These are phyloP conservation scores for Prietella phreatophila DNA, from an alignment of 2,113 vertebrate genomes.

Conservation along the genomic window DNA sequence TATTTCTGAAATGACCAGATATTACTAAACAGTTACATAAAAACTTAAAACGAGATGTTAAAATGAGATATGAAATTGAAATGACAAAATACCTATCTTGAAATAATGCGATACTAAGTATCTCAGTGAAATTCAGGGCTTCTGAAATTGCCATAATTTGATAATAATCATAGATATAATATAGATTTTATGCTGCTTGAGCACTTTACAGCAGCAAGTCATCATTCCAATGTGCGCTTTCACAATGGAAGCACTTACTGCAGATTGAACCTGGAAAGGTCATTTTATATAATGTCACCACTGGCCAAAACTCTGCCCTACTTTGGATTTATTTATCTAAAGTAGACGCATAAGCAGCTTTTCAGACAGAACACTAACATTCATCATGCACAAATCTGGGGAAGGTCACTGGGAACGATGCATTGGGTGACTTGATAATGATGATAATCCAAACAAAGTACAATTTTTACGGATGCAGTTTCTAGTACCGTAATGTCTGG, in stretches of 20 bases:
- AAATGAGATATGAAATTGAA: neutral
- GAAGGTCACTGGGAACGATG: constrained; percentile 24
- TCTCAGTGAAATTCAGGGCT: neutral
- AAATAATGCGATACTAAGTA: neutral
- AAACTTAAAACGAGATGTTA: too few relatives aligned
- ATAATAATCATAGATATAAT: neutral
- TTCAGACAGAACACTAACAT: constrained; percentile 35
- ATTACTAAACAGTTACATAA: neutral
- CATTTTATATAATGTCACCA: constrained; percentile 33
- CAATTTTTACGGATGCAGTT: neutral
- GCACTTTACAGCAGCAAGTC: neutral
- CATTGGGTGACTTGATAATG: constrained; percentile 18
- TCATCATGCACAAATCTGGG: constrained; percentile 50
- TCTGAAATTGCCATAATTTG: neutral
- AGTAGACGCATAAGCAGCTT: constrained; percentile 55
- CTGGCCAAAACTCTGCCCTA: constrained; percentile 43
- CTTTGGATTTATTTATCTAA: constrained; percentile 46
- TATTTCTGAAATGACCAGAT: neutral
- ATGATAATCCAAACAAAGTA: constrained; percentile 15
- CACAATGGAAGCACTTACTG: neutral
- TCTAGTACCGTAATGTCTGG: too few relatives aligned
- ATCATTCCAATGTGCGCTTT: neutral
- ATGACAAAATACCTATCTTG: neutral
- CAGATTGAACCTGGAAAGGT: constrained; percentile 27
- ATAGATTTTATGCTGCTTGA: neutral